Conservation (phyloP, 37 sponge, comb jelly and placozoan genomes). For the Aplysina aerophoba region DNA sequence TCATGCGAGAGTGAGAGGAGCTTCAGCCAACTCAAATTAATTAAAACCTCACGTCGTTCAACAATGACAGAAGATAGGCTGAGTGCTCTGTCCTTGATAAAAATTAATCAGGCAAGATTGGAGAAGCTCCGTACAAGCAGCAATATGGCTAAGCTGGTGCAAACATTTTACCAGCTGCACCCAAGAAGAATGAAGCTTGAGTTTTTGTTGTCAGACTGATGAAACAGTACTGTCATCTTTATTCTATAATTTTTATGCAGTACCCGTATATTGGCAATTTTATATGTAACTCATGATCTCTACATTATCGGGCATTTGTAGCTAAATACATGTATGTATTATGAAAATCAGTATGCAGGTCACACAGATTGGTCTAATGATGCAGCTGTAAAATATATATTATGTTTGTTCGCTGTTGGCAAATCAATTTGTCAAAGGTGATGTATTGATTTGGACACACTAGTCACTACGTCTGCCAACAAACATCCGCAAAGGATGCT, state of each 20-base stretch:
- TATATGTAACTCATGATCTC: too few relatives aligned
- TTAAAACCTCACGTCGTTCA: constrained; percentile 35
- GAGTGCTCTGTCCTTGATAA: constrained; percentile 38
- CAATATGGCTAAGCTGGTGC: constrained; percentile 19
- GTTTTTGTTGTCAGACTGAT: constrained; percentile 30
- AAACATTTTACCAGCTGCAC: constrained; percentile 47
- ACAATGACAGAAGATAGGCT: constrained; percentile 54
- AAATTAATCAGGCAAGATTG: background rate
- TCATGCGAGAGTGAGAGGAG: constrained; percentile 40
- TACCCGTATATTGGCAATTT: background rate
- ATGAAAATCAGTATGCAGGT: too few relatives aligned
- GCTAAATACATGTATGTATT: too few relatives aligned
- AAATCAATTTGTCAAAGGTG: too few relatives aligned
- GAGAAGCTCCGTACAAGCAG: background rate
- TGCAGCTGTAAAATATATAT: too few relatives aligned
- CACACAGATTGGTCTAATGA: too few relatives aligned
- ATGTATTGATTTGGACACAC: too few relatives aligned
- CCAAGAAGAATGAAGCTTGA: constrained; percentile 45
- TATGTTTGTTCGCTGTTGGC: too few relatives aligned
- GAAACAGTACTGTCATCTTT: background rate
- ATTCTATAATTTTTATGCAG: background rate
- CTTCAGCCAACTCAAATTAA: constrained; percentile 40
- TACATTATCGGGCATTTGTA: too few relatives aligned
- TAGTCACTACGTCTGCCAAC: too few relatives aligned
- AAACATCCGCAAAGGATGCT: too few relatives aligned